phyloP scores from a whole-genome alignment of 2,888 invertebrate species.

The Eudasyphora cyanicolor region DNA sequence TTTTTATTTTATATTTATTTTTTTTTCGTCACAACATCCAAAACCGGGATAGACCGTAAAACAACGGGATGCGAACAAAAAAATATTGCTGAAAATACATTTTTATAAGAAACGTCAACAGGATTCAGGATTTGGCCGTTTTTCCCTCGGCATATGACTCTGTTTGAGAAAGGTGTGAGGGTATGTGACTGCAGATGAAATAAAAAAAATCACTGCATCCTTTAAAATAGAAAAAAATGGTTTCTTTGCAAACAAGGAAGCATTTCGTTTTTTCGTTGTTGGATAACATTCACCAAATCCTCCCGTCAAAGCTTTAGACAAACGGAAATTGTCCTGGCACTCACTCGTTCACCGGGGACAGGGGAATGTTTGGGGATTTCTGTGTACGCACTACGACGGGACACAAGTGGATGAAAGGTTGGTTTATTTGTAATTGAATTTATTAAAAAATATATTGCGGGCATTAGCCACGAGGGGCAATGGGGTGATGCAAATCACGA shows the following conservation, averaged over 20 bases:
- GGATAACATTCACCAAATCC: slow-evolving; percentile 73
- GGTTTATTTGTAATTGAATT: slow-evolving; percentile 33
- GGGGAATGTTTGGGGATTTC: background rate
- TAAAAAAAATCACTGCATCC: slow-evolving; percentile 54
- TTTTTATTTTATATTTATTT: background rate
- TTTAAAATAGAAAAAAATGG: slow-evolving; percentile 19
- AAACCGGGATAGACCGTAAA: slow-evolving; percentile 72
- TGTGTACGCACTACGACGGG: slow-evolving; percentile 56
- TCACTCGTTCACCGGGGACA: background rate
- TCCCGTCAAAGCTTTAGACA: slow-evolving; percentile 76
- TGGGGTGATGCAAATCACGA: no score
- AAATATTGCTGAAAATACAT: slow-evolving; percentile 67
- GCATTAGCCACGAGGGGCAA: no score
- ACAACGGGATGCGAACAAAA: slow-evolving; percentile 52
- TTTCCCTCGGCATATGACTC: slow-evolving; percentile 21
- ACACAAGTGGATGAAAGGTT: slow-evolving; percentile 36
- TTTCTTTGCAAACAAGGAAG: slow-evolving; percentile 2
- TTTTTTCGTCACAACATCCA: slow-evolving; percentile 67
- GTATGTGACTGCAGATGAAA: background rate
- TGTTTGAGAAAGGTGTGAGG: background rate
- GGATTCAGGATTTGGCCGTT: slow-evolving; percentile 49
- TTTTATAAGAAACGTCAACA: slow-evolving; percentile 74
- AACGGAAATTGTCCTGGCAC: slow-evolving; percentile 48
- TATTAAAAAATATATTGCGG: slow-evolving; percentile 28
- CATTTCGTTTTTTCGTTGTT: slow-evolving; percentile 13